Base-by-base conservation (phyloP, 1,140 invertebrate species). In the Chlorops oryzae region DNA sequence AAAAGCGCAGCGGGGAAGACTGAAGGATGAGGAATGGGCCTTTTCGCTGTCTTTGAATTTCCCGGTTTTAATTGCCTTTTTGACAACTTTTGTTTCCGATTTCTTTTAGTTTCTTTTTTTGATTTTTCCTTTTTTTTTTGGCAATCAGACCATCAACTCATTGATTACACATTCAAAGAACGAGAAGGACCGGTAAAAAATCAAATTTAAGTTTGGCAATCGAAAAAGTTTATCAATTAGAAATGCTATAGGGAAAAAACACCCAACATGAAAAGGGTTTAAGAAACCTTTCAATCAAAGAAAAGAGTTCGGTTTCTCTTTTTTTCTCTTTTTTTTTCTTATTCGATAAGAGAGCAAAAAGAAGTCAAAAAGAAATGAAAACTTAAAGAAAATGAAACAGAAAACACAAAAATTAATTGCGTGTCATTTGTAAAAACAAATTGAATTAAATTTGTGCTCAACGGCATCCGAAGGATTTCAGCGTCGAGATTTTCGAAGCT, bases 41-140 rank as follows among this genome's bases (percentile, higher is more conserved):
- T n/a, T n/a, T n/a, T n/a, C n/a, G n/a, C n/a, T n/a, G n/a, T n/a
- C n/a, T n/a, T n/a, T n/a, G n/a, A n/a, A n/a, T n/a, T n/a, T n/a
- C n/a, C n/a, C n/a, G n/a, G n/a, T n/a, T n/a, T n/a, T n/a, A n/a
- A n/a, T n/a, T n/a, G n/a, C n/a, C n/a, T n/a, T n/a, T n/a, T n/a
- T n/a, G n/a, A n/a, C 9, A 50, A 55, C 41, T 32, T 32, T 7
- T 9, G n/a, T 32, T 32, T 32, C 7, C 7, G n/a, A 32, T 32
- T 32, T 9, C 7, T 32, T 32, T 32, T n/a, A 7, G 28, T n/a
- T 32, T 32, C n/a, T 32, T 32, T 32, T 32, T 32, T 7, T 32
- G n/a, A 32, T 32, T 32, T 9, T 32, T 32, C 28, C 28, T 32
- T 32, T n/a, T 32, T 32, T 32, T 32, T 9, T 32, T 24, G 15